These are phyloP conservation scores for Drosophila ochracea DNA, from an alignment of 2,888 invertebrate genomes.

Conservation along the genomic window DNA sequence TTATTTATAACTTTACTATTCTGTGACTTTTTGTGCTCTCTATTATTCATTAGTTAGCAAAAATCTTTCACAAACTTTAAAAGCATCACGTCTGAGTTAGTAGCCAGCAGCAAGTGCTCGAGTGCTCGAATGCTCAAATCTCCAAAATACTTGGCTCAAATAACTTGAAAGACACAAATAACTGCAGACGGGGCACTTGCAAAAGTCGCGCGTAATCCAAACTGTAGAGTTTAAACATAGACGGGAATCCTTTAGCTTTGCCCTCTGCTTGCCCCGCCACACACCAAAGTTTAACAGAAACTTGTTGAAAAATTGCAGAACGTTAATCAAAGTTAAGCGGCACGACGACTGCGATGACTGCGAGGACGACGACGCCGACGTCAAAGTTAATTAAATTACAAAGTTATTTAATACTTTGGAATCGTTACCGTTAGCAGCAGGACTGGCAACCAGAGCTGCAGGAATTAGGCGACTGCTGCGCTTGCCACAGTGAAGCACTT, in stretches of 20 bases:
- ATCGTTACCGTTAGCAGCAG: constrained; percentile 62
- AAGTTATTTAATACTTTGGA: constrained; percentile 79
- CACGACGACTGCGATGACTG: constrained; percentile 27
- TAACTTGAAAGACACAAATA: constrained; percentile 41
- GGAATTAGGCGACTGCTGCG: constrained; percentile 36
- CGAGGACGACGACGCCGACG: constrained; percentile 46
- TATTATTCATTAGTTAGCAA: constrained; percentile 3
- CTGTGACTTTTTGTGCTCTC: not conserved
- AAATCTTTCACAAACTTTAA: constrained; percentile 20
- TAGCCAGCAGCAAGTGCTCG: constrained; percentile 6
- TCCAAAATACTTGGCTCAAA: constrained; percentile 34
- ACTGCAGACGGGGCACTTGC: constrained; percentile 39
- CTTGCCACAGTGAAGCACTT: constrained; percentile 45
- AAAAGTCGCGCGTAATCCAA: constrained; percentile 73
- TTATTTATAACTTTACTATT: not conserved
- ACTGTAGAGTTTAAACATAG: constrained; percentile 44
- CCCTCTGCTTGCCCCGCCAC: not conserved
- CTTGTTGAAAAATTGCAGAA: constrained; percentile 78
- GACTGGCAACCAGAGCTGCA: constrained; percentile 20
- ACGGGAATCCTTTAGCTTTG: constrained; percentile 41
- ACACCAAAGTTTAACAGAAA: constrained; percentile 64
- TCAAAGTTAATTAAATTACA: constrained; percentile 81
- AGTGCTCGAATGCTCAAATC: constrained; percentile 30
- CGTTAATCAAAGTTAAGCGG: constrained; percentile 81
- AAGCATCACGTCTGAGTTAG: constrained; percentile 7